phyloP scores from a whole-genome alignment of 2,888 invertebrate species.

The Glaucopsyche alexis region DNA sequence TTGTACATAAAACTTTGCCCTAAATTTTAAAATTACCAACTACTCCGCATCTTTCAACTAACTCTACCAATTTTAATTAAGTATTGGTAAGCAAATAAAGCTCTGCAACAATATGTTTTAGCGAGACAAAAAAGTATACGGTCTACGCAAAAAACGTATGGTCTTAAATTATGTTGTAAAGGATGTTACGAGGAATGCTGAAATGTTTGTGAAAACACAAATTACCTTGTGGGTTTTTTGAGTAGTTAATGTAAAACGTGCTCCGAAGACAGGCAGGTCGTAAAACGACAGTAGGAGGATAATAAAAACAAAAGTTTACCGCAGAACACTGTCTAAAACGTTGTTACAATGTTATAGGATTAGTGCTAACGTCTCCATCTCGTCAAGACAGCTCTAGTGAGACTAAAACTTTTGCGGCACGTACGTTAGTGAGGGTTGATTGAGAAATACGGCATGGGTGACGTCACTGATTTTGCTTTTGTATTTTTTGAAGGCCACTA shows the following conservation, averaged over 20 bases:
- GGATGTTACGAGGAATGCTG: constrained; percentile 20
- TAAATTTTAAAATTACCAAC: too few relatives aligned
- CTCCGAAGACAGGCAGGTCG: constrained; percentile 36
- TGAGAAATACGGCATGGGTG: background rate
- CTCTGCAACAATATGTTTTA: background rate
- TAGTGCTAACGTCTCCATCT: constrained; percentile 22
- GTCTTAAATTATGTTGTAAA: constrained; percentile 24
- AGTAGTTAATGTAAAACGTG: constrained; percentile 37
- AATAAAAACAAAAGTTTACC: constrained; percentile 39
- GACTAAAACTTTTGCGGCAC: constrained; percentile 20
- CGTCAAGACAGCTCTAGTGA: constrained; percentile 20
- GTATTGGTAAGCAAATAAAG: background rate
- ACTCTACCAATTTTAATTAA: too few relatives aligned
- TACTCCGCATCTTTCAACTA: too few relatives aligned
- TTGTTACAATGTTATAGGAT: constrained; percentile 28
- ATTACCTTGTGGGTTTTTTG: constrained; percentile 34
- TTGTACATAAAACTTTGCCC: too few relatives aligned
- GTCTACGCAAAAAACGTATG: background rate
- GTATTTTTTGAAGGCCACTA: background rate
- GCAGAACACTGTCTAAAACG: constrained; percentile 27
- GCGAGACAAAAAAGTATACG: background rate
- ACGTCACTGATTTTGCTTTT: constrained; percentile 4
- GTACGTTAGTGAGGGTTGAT: background rate
- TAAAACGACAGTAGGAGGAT: constrained; percentile 37
- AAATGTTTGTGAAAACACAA: constrained; percentile 9